These are phyloP conservation scores for Hyphantria cunea DNA, from an alignment of 1,140 invertebrate genomes.

Conservation along the genomic window DNA sequence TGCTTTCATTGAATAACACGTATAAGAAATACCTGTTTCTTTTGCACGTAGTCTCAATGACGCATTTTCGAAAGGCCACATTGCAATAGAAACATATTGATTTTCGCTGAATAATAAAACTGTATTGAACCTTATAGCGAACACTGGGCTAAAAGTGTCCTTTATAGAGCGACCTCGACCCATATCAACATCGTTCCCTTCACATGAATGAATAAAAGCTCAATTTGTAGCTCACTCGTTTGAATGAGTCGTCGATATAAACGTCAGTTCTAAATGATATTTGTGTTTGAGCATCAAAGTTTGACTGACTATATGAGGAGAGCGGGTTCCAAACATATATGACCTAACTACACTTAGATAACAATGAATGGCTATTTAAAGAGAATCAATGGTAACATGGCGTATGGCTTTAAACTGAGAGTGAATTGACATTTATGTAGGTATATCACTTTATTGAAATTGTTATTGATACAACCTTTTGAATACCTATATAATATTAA, in stretches of 20 bases:
- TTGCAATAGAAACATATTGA: slow-evolving; percentile 6
- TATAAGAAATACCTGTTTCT: not conserved
- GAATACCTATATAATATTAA: too few relatives aligned
- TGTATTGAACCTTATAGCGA: slow-evolving; percentile 47
- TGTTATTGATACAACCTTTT: too few relatives aligned
- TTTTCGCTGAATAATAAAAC: slow-evolving; percentile 4
- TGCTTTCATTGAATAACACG: too few relatives aligned
- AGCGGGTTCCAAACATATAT: not conserved
- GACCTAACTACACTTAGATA: not conserved
- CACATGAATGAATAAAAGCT: slow-evolving; percentile 79
- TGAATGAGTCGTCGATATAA: slow-evolving; percentile 64
- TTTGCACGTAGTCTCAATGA: not conserved
- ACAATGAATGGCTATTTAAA: not conserved
- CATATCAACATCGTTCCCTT: slow-evolving; percentile 74
- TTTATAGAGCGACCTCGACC: slow-evolving; percentile 74
- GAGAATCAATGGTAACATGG: too few relatives aligned
- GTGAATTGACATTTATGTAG: too few relatives aligned
- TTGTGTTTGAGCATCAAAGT: not conserved
- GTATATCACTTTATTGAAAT: too few relatives aligned
- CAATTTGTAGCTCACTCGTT: slow-evolving; percentile 75
- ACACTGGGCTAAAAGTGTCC: slow-evolving; percentile 54
- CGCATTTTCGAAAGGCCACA: not conserved
- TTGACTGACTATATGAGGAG: too few relatives aligned
- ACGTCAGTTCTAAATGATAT: slow-evolving; percentile 57
- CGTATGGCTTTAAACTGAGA: too few relatives aligned